phyloP scores from a whole-genome alignment of 2,888 invertebrate species.

The Stegana nigrithorax region DNA sequence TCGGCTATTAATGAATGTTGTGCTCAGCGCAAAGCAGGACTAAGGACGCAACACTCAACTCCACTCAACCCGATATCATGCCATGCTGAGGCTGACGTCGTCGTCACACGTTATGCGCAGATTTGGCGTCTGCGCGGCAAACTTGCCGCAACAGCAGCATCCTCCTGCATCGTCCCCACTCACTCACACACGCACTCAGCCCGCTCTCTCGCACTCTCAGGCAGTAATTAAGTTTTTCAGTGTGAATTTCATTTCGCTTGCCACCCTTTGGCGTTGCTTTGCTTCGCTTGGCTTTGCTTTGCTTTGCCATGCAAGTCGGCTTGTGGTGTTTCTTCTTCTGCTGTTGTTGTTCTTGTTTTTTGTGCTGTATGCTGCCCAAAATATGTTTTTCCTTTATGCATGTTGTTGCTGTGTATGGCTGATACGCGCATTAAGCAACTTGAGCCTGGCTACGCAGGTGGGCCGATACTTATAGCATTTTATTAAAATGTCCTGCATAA shows the following conservation, averaged over 20 bases:
- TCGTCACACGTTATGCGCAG: background rate
- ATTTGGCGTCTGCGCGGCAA: slow-evolving; percentile 41
- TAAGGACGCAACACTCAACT: background rate
- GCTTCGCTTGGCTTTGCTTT: background rate
- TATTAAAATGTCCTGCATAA: slow-evolving; percentile 23
- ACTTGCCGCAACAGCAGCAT: background rate
- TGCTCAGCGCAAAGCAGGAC: slow-evolving; percentile 23
- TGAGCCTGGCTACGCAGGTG: too few relatives aligned
- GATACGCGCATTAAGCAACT: too few relatives aligned
- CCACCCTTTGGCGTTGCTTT: slow-evolving; percentile 47
- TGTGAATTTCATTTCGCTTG: slow-evolving; percentile 61
- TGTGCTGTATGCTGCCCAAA: slow-evolving; percentile 60
- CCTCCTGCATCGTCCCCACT: background rate
- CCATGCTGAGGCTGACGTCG: background rate
- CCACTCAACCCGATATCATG: background rate
- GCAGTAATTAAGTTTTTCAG: slow-evolving; percentile 63
- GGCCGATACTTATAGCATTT: too few relatives aligned
- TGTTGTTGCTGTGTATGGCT: slow-evolving; percentile 18
- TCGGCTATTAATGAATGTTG: slow-evolving; percentile 63
- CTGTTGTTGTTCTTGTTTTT: slow-evolving; percentile 35
- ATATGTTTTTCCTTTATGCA: slow-evolving; percentile 38
- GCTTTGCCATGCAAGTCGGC: background rate
- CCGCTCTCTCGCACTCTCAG: slow-evolving; percentile 28
- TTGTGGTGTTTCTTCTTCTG: slow-evolving; percentile 47
- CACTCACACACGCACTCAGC: slow-evolving; percentile 4